Evolutionary conservation across 2,888 invertebrate species (phyloP).

Genomic region (Xylocampa areola): DNA sequence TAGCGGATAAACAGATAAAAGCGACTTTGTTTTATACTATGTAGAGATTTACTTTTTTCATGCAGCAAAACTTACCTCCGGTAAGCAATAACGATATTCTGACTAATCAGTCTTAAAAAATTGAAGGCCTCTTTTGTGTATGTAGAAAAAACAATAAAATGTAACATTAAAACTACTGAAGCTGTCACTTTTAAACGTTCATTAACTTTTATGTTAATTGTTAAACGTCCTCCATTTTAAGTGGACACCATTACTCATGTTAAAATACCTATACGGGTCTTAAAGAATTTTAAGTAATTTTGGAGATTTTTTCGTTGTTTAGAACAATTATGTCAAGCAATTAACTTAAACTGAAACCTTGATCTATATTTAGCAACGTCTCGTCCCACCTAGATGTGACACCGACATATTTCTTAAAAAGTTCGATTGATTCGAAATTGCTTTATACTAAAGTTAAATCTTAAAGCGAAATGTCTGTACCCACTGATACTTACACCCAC

Average conservation of each 20-base stretch:
- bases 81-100: background rate
- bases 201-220: constrained; percentile 33
- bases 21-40: too few relatives aligned
- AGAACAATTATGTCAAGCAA: too few relatives aligned
- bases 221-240: constrained; percentile 25
- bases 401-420: too few relatives aligned
- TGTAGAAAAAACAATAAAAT: constrained; percentile 35
- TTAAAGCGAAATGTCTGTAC: too few relatives aligned
- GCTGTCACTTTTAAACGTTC: constrained; percentile 20
- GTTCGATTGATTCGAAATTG: too few relatives aligned
- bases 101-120: constrained; percentile 17
- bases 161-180: constrained; percentile 30
- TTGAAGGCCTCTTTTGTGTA: constrained; percentile 28
- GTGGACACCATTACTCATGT: constrained; percentile 18
- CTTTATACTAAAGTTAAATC: too few relatives aligned
- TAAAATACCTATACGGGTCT: constrained; percentile 9
- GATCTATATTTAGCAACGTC: too few relatives aligned
- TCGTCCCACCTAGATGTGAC: too few relatives aligned
- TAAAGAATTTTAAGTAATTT: constrained; percentile 8
- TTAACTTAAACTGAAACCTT: too few relatives aligned
- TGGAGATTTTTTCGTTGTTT: constrained; percentile 15
- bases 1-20: too few relatives aligned
- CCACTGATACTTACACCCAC: too few relatives aligned
- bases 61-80: background rate
- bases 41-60: background rate